These are phyloP conservation scores for Alexandromys fortis DNA, from an alignment of 2,113 vertebrate genomes.

Conservation along the genomic window DNA sequence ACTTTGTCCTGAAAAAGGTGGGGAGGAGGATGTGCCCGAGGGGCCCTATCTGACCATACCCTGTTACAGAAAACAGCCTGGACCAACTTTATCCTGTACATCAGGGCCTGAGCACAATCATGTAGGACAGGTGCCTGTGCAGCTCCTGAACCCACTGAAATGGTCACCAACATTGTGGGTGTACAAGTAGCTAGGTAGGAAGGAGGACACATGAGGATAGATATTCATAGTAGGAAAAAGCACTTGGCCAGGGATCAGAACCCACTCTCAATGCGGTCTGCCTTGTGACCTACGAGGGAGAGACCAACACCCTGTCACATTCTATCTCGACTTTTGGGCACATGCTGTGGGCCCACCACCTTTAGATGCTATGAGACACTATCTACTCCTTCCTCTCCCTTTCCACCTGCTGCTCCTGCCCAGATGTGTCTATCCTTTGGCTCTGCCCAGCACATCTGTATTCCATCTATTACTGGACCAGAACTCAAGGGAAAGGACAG, in stretches of 20 bases:
- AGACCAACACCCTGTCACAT: too few species aligned
- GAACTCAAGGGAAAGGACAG: conserved; percentile 44
- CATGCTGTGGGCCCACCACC: background rate
- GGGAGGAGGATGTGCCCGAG: background rate
- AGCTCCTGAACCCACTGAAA: background rate
- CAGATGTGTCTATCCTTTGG: background rate
- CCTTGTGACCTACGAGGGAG: background rate
- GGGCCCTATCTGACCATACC: background rate
- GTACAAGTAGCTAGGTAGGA: background rate
- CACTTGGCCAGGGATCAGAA: background rate
- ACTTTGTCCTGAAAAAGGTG: background rate
- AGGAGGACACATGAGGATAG: background rate
- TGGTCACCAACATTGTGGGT: background rate
- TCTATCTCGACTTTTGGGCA: background rate
- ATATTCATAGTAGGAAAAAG: background rate
- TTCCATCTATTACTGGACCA: background rate
- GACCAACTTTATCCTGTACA: background rate
- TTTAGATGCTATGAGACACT: background rate
- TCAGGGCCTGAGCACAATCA: background rate
- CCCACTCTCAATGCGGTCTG: background rate
- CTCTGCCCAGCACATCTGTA: conserved; percentile 20
- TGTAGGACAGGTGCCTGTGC: background rate
- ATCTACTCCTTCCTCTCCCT: background rate
- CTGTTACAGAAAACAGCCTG: background rate
- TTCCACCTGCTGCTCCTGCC: background rate